Evolutionary conservation across 2,888 invertebrate genomes (phyloP).

Genomic region (Lacanobia oleracea): DNA sequence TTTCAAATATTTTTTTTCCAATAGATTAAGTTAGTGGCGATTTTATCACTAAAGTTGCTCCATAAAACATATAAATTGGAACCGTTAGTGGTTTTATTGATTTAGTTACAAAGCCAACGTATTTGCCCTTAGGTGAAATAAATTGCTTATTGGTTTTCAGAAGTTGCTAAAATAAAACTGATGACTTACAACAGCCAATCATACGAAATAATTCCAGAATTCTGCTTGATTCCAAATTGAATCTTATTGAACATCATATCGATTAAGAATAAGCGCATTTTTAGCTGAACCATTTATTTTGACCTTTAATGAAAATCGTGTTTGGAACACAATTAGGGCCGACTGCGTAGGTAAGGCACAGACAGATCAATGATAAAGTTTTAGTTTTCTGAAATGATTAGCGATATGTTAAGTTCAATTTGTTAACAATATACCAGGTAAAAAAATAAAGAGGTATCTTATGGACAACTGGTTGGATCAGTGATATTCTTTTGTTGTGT

Average conservation of each 20-base stretch:
- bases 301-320: not conserved
- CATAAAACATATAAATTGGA: conserved; percentile 20
- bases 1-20: not conserved
- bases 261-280: not conserved
- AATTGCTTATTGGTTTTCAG: conserved; percentile 13
- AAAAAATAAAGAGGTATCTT: no score
- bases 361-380: no score
- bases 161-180: not conserved
- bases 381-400: no score
- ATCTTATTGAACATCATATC: not conserved
- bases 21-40: not conserved
- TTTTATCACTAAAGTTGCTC: conserved; percentile 15
- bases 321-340: not conserved
- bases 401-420: no score
- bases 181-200: not conserved
- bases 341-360: no score
- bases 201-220: not conserved
- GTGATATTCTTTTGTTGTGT: no score
- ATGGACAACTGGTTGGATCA: no score
- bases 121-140: not conserved
- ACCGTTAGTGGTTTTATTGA: conserved; percentile 8
- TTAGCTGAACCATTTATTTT: not conserved
- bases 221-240: not conserved
- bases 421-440: no score
- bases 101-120: not conserved